These are phyloP conservation scores for Pampusana beccarii DNA, from an alignment of 2,113 vertebrate genomes.

Conservation along the genomic window DNA sequence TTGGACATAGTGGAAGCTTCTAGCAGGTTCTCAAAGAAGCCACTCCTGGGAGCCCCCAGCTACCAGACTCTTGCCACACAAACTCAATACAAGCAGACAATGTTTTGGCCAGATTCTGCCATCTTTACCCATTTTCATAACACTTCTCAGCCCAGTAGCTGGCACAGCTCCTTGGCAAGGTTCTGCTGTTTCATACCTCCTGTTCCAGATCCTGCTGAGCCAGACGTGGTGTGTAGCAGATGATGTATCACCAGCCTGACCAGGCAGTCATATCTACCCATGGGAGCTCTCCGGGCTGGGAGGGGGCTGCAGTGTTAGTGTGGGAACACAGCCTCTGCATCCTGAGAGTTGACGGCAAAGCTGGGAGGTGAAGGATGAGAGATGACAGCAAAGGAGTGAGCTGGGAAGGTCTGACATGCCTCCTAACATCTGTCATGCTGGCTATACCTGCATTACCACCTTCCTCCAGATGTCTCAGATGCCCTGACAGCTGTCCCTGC, in stretches of 20 bases:
- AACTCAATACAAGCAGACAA: background rate
- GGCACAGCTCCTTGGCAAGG: background rate
- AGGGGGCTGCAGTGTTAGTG: background rate
- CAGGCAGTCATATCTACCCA: background rate
- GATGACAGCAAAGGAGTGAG: background rate
- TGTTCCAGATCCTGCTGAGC: background rate
- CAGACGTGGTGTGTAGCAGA: background rate
- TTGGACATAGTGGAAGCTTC: too few relatives aligned
- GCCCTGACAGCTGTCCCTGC: background rate
- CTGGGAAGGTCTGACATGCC: background rate
- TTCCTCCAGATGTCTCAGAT: background rate
- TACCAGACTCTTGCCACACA: too few relatives aligned
- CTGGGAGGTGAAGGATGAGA: background rate
- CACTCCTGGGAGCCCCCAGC: too few relatives aligned
- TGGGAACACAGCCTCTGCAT: background rate
- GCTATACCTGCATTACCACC: background rate
- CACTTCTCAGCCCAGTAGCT: background rate
- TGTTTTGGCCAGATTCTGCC: background rate
- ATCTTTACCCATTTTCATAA: background rate
- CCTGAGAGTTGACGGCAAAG: accelerated
- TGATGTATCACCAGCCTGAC: background rate
- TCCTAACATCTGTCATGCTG: background rate
- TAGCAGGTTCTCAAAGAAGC: too few relatives aligned
- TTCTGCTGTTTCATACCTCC: background rate
- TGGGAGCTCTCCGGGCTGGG: background rate